Evolutionary conservation across 2,113 vertebrate species (phyloP).

Genomic region (Hymenochirus boettgeri): DNA sequence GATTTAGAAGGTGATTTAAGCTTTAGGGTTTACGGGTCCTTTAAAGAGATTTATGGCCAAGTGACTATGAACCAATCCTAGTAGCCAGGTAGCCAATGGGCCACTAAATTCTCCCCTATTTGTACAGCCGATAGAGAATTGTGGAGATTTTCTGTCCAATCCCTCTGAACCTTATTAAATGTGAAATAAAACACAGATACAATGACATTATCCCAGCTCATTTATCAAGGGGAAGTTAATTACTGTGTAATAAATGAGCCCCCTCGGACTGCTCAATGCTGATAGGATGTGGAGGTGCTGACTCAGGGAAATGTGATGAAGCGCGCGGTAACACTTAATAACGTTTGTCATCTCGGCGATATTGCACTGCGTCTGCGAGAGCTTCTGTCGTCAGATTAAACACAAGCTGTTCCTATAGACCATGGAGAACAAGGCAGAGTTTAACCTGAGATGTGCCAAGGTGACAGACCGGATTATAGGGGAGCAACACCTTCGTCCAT

Average conservation of each 20-base stretch:
- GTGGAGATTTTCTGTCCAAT: no score
- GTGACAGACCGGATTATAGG: no score
- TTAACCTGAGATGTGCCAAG: slow-evolving; percentile 54
- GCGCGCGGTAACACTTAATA: slow-evolving; percentile 49
- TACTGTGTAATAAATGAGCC: slow-evolving; percentile 63
- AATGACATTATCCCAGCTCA: slow-evolving; percentile 63
- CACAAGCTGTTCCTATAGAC: slow-evolving; percentile 57
- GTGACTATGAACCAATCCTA: no score
- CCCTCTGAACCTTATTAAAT: no score
- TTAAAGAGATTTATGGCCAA: no score
- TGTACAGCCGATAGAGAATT: no score
- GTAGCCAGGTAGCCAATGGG: no score
- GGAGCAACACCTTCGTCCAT: no score
- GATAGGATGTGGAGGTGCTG: slow-evolving; percentile 52
- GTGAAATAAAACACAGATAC: slow-evolving; percentile 60
- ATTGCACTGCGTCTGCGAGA: slow-evolving; percentile 50
- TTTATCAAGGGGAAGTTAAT: slow-evolving; percentile 76
- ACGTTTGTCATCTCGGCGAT: slow-evolving; percentile 45
- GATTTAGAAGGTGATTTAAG: no score
- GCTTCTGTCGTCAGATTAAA: slow-evolving; percentile 54
- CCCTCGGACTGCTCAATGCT: slow-evolving; percentile 52
- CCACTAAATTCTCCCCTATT: no score
- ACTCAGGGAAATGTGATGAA: slow-evolving; percentile 51
- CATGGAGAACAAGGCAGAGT: slow-evolving; percentile 52
- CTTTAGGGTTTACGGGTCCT: no score